Evolutionary conservation across 1,140 invertebrate genomes (phyloP), one percentile per base, ranked within the genome.

Genomic region (Saccostrea cuccullata): DNA sequence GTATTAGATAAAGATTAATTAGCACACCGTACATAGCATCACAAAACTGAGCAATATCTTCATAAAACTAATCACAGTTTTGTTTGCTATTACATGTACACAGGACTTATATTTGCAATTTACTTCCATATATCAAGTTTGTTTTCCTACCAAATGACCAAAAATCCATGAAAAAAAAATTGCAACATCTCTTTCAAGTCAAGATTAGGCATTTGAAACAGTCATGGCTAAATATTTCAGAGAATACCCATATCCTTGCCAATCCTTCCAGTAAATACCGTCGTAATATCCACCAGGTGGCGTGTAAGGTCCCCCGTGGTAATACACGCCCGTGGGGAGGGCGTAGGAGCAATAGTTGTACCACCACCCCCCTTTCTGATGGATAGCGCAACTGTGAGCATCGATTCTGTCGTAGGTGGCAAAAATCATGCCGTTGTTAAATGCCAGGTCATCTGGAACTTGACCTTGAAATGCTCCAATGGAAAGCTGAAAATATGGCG

Each of bases 191-290:
- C 47, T 9, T 47, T 47, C 9, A 64, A 20, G 58, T 6, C 15
- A 15, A n/a, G 15, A 2, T 60, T 84, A 86, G 4, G 20, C 40
- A 86, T 84, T 86, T 56, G 90, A 90, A 26, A 93, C 17, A 6
- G 88, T 88, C 92, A 93, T 92, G n/a, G 84, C 84, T 13, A 92
- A 73, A 77, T 84, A 92, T 77, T 91, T 91, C 40, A 94, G 88
- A 13, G 92, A 93, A 89, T 94, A 93, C 40, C 88, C 88, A 87
- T 86, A 93, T 20, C 93, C 93, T 26, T 58, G 58, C 91, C 91
- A 93, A 85, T 91, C 87, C 23, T 92, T 90, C 91, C 91, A 94
- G 88, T 90, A 94, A 11, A 94, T 93, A 2, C 93, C 93, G 70
- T 94, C 90, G 73, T 93, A 93, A 86, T 82, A 92, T 2, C 58